Evolutionary conservation across 2,888 invertebrate species (phyloP), one percentile per base, ranked within the genome.

Genomic region (Thymelicus lineola): DNA sequence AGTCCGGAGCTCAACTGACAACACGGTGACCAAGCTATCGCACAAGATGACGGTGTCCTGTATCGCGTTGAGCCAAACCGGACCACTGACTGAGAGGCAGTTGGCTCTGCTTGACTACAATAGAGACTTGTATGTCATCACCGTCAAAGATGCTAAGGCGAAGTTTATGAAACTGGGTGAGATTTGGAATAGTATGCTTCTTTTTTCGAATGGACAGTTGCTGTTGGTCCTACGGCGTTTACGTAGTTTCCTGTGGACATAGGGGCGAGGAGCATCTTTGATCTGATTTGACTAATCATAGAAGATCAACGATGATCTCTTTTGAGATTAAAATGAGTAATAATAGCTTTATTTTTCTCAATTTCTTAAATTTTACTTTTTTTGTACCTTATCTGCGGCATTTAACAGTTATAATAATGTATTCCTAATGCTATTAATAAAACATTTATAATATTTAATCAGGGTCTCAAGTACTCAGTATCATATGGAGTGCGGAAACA

Each of bases 81-180:
- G 98, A 0, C 95, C 96, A 0, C 85, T 96, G 0, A 95, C 95
- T 46, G 97, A 98, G 79, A 95, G 99, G 74, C 97, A 97, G 79
- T 89, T 99, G 58, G 98, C 98, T 0, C 93, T 99, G 71, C 94
- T 99, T 36, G 99, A 99, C 89, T 96, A 95, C 79, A 98, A 98
- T 83, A 95, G 96, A 78, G 99, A 99, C 87, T 92, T 99, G 15
- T 97, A 97, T 84, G 94, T 99, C 17, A 95, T 97, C 4, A 95
- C 97, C 71, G 94, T 97, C 9, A 95, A 96, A 82, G 95, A 96
- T 67, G 84, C 91, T 35, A 94, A 94, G 75, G 94, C 96, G 72
- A 95, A 95, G 79, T 95, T 96, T 72, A 93, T 95, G n/a, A 97
- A 97, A 91, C 88, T 97, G 73, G 97, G 97, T 97, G 83, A 85